Evolutionary conservation across 2,113 vertebrate genomes (phyloP), one percentile per base, ranked within the genome.

Genomic region (Orthonyx spaldingii): DNA sequence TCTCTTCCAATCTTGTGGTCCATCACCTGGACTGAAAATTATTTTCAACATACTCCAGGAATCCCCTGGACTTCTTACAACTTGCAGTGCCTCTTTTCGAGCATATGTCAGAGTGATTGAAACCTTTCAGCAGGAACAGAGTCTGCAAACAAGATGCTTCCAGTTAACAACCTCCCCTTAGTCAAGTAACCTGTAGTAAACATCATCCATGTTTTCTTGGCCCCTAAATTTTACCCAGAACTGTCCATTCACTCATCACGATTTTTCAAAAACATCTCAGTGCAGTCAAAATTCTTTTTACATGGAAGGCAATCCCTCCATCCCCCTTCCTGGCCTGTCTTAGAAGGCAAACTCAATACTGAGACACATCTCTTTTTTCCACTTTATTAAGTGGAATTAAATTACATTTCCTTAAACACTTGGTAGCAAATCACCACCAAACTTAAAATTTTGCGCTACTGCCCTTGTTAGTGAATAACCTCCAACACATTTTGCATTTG

Each of bases 281-380:
- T 21, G 55, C 17, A 52, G 6, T 50, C 11, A 52, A 47, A 4
- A 1, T 8, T 18, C 33, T 55, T 57, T 37, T 44, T 18, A 13
- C 21, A 35, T 4, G 26, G 11, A 37, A 4, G 7, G 10, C 5
- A 52, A 27, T 5, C 2, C 6, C 3, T 7, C 6, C 39, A 6
- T 4, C 10, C 6, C 3, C 3, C 16, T 66, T 66, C 13, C 18
- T 65, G 33, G 5, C 9, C 23, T 72, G 27, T 49, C 19, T 8
- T 30, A 37, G 39, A 47, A 65, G 27, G 5, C 3, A 84, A 72
- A 39, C 26, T 61, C 47, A 44, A 26, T 14, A 49, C 4, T 10
- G 12, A 44, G 12, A 44, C 6, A 9, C 33, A 23, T 32, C 28
- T 28, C 20, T 24, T 18, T 52, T 84, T 74, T 56, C 8, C 27